phyloP scores from a whole-genome alignment of 2,797 vertebrate genomes.

The Cacajao melanocephalus region DNA sequence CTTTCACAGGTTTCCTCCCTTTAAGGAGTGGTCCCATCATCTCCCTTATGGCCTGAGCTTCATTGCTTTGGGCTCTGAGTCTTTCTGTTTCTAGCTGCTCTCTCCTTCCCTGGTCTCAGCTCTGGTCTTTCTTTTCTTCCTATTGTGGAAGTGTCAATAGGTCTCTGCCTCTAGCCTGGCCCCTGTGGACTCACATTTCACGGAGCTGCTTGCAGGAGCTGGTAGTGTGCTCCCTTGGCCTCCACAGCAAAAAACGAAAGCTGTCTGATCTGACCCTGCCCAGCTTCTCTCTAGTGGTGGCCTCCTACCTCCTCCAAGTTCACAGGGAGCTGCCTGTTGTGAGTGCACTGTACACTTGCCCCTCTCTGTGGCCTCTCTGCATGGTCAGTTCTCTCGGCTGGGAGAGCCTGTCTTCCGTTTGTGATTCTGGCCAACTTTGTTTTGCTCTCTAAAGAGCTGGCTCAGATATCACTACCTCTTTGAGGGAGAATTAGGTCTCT shows the following conservation, averaged over 20 bases:
- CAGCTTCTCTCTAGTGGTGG: neutral
- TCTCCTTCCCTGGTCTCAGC: neutral
- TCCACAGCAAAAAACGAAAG: neutral
- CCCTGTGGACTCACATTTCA: neutral
- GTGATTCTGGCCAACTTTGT: neutral
- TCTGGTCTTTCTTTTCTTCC: neutral
- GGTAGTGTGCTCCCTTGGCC: neutral
- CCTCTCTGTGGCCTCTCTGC: neutral
- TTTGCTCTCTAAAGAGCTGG: neutral
- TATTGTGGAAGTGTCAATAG: neutral
- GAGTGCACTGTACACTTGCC: neutral
- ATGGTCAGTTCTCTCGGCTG: neutral
- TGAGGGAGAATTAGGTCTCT: neutral
- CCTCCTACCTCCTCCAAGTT: neutral
- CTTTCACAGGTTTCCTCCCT: neutral
- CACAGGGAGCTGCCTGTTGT: neutral
- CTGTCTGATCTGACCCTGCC: neutral
- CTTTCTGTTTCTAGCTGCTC: neutral
- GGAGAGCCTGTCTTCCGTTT: neutral
- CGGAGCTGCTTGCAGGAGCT: neutral
- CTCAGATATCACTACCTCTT: neutral
- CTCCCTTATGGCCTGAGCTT: neutral
- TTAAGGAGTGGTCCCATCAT: neutral
- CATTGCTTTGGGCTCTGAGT: neutral
- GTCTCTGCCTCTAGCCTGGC: neutral